Evolutionary conservation across 2,113 vertebrate species (phyloP), one percentile per base, ranked within the genome.

Genomic region (Semnopithecus entellus): DNA sequence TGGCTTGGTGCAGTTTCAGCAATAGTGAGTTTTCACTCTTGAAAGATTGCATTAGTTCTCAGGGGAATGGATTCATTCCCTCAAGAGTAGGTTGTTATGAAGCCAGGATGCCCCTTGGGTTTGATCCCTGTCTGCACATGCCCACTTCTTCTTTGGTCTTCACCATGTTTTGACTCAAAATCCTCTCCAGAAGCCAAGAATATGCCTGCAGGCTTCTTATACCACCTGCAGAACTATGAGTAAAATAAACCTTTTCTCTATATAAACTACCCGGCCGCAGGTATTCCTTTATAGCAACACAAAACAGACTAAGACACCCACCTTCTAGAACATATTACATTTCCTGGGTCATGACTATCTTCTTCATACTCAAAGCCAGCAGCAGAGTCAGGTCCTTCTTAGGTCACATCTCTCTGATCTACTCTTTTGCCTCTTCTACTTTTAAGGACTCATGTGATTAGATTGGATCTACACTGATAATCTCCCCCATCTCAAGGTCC

Each of bases 371-470:
- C 6, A 89, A 79, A 25, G 10, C 8, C 8, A 55, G 8, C 14
- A 61, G 4, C 0, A 14, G 2, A 45, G 9, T 13, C 9, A 61
- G 35, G 8, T 3, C 4, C 27, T 23, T 27, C 9, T 78, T 8
- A 3, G 8, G 2, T 5, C 30, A 0, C 11, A 18, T 66, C 14
- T 73, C 80, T 38, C 38, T 30, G 23, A 23, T 8, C 14, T 30
- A 35, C 8, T 48, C 20, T 5, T 55, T 43, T 38, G 23, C n/a
- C n/a, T 66, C 9, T 40, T 84, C 17, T 2, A 9, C 20, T 38
- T 61, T 76, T 50, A 88, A 72, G 18, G 45, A 50, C 0, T 40
- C 48, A 10, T 3, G 5, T n/a, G 10, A 50, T 85, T 72, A n/a
- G 23, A 13, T 10, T 52, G 38, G 22, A 0, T 45, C 6, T 61